phyloP scores from a whole-genome alignment of 2,888 invertebrate species.

The Anoplius nigerrimus region DNA sequence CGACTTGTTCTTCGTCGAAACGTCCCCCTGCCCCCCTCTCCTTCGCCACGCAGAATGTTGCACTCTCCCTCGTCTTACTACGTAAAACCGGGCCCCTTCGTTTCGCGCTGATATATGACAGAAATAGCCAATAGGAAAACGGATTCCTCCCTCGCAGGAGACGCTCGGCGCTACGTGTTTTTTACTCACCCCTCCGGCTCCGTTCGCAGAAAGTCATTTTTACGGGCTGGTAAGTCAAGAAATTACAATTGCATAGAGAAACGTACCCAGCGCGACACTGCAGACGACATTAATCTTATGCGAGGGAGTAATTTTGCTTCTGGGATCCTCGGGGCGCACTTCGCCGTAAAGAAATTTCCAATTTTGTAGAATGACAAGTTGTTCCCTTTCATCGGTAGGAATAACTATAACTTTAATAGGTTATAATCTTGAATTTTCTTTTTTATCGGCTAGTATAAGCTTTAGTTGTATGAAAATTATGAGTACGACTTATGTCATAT shows the following conservation, averaged over 20 bases:
- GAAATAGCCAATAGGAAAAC: slow-evolving; percentile 51
- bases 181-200: neutral
- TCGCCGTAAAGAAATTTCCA: too few relatives aligned
- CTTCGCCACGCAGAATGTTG: slow-evolving; percentile 29
- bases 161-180: neutral
- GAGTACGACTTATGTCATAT: too few relatives aligned
- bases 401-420: too few relatives aligned
- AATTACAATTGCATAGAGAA: neutral
- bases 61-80: slow-evolving; percentile 40
- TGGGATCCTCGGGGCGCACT: too few relatives aligned
- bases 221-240: slow-evolving; percentile 4
- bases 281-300: too few relatives aligned
- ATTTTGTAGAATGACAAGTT: neutral
- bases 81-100: slow-evolving; percentile 33
- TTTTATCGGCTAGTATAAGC: too few relatives aligned
- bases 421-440: too few relatives aligned
- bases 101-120: slow-evolving; percentile 42
- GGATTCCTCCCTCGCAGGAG: slow-evolving; percentile 24
- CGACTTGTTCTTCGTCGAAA: slow-evolving; percentile 40
- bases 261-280: too few relatives aligned
- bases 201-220: neutral
- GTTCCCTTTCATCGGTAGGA: too few relatives aligned
- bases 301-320: too few relatives aligned
- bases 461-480: too few relatives aligned
- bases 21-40: slow-evolving; percentile 28